phyloP scores from a whole-genome alignment of 2,113 vertebrate genomes.

The Solenodon paradoxus region DNA sequence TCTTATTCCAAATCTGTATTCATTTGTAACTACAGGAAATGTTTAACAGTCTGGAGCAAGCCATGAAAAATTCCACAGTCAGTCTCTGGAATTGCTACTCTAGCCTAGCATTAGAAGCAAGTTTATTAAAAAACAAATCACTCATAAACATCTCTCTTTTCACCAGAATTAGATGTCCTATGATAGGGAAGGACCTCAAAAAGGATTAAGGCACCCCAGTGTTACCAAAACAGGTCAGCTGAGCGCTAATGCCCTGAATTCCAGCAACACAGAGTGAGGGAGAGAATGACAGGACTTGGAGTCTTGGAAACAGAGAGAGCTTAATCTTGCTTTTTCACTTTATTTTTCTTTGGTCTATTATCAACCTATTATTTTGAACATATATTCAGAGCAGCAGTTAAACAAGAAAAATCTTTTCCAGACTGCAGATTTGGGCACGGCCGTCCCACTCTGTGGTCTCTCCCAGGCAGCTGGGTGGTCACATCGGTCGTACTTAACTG shows the following conservation, averaged over 20 bases:
- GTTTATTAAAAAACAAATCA: background rate
- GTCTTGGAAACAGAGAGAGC: background rate
- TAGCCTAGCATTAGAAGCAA: background rate
- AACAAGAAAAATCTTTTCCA: background rate
- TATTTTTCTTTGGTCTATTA: background rate
- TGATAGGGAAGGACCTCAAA: fast-evolving
- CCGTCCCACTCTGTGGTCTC: too few species aligned
- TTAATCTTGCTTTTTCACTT: background rate
- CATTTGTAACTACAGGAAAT: background rate
- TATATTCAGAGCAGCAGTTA: background rate
- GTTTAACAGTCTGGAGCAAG: background rate
- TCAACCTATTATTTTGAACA: background rate
- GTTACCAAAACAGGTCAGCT: background rate
- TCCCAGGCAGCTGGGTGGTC: fast-evolving
- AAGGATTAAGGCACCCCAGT: background rate
- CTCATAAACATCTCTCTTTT: background rate
- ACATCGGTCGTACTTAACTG: background rate
- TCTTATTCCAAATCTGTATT: background rate
- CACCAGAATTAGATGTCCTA: too few species aligned
- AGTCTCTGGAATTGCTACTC: background rate
- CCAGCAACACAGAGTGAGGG: background rate
- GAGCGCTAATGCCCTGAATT: background rate
- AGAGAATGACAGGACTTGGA: background rate
- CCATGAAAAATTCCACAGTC: background rate
- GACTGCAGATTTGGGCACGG: background rate